Evolutionary conservation across 2,888 invertebrate species (phyloP).

Genomic region (Acanthacorydalis orientalis): DNA sequence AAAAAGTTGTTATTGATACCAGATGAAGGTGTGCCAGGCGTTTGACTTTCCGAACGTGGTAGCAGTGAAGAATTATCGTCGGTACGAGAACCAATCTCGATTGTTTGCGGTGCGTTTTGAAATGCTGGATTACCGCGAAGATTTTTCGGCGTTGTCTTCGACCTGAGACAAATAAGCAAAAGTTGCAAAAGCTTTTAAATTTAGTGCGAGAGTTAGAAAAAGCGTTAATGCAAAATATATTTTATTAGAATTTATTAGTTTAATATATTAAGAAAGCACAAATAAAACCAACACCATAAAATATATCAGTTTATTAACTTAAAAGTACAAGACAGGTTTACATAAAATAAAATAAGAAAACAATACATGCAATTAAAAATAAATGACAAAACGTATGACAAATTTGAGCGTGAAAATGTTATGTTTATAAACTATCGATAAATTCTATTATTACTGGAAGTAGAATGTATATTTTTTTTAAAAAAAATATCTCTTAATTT

Average conservation of each 20-base stretch:
- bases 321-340: not conserved
- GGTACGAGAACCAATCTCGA: conserved; percentile 37
- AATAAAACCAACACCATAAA: not conserved
- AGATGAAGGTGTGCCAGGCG: conserved; percentile 29
- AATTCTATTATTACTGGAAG: too few species aligned
- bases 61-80: conserved; percentile 56
- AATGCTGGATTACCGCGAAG: conserved; percentile 23
- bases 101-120: conserved; percentile 22
- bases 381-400: too few species aligned
- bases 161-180: conserved; percentile 15
- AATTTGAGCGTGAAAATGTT: too few species aligned
- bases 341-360: too few species aligned
- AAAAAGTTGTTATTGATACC: conserved; percentile 47
- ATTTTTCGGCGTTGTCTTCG: conserved; percentile 22
- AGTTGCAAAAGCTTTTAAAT: not conserved
- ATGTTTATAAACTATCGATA: too few species aligned
- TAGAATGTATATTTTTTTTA: too few species aligned
- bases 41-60: conserved; percentile 31
- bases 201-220: not conserved
- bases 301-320: not conserved
- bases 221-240: not conserved
- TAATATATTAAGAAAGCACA: not conserved
- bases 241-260: not conserved
- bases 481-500: too few species aligned
- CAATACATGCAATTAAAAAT: too few species aligned